These are phyloP conservation scores for Drosophila pseudoobscura DNA, from an alignment of 1,140 invertebrate species.

Conservation along the genomic window DNA sequence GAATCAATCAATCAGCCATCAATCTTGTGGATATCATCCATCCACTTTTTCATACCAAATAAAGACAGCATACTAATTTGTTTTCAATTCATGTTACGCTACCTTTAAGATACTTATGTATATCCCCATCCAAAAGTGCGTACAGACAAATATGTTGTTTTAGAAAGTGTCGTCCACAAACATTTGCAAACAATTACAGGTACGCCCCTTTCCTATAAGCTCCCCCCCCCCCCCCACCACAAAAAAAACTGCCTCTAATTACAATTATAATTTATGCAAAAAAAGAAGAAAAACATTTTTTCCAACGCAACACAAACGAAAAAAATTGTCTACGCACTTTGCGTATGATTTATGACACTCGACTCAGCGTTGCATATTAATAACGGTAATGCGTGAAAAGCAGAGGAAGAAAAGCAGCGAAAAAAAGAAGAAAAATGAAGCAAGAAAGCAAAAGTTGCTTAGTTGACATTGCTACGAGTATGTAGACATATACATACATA, in stretches of 20 bases:
- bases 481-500: neutral
- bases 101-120: conserved; percentile 5
- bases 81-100: too few relatives aligned
- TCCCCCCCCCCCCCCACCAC: conserved; percentile 9
- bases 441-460: conserved; percentile 65
- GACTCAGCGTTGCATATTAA: conserved; percentile 68
- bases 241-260: conserved; percentile 30
- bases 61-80: too few relatives aligned
- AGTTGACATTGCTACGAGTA: conserved; percentile 26
- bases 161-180: conserved; percentile 53
- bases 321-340: conserved; percentile 69
- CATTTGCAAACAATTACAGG: conserved; percentile 67
- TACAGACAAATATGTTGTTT: conserved; percentile 40
- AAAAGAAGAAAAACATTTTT: conserved; percentile 36
- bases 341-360: conserved; percentile 66
- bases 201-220: conserved; percentile 9
- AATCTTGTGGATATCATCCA: too few relatives aligned
- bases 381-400: conserved; percentile 56
- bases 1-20: too few relatives aligned
- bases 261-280: conserved; percentile 69
- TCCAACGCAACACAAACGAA: conserved; percentile 41
- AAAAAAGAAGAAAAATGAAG: conserved; percentile 1
- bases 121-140: conserved; percentile 16
- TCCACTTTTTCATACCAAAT: neutral
- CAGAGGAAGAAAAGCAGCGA: too few relatives aligned